Conservation (phyloP, 1,140 invertebrate genomes). For the Pseudoatta argentina region DNA sequence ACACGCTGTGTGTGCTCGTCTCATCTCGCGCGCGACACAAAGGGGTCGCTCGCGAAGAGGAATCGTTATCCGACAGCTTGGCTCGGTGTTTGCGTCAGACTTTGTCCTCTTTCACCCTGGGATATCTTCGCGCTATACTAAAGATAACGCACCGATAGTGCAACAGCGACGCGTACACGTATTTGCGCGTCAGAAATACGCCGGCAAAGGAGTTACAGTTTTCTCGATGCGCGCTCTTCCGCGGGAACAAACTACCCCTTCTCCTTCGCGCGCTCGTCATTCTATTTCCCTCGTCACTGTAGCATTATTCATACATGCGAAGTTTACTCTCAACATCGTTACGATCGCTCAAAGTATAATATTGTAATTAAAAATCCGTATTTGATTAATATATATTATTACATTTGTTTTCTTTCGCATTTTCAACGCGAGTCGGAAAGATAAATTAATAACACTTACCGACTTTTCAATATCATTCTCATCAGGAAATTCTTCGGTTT, state of each 20-base stretch:
- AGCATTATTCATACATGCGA: neutral
- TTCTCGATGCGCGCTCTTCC: conserved; percentile 22
- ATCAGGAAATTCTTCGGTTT: neutral
- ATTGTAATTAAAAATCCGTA: neutral
- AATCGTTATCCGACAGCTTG: conserved; percentile 45
- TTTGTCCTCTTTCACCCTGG: conserved; percentile 60
- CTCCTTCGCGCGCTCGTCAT: neutral
- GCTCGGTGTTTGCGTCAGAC: conserved; percentile 60
- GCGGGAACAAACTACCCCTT: conserved; percentile 12
- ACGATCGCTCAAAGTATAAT: neutral
- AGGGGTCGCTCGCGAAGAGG: conserved; percentile 48
- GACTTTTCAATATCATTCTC: neutral
- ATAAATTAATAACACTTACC: no score
- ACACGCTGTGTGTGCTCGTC: conserved; percentile 27
- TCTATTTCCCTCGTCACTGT: neutral
- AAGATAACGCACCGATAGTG: conserved; percentile 59
- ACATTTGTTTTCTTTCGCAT: neutral
- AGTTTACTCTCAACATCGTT: neutral
- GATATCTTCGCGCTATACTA: conserved; percentile 59
- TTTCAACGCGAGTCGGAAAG: neutral
- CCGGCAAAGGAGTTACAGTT: conserved; percentile 41
- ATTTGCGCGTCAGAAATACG: conserved; percentile 47
- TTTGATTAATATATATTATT: neutral
- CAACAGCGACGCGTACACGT: conserved; percentile 39
- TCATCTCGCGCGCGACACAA: conserved; percentile 59